Conservation (phyloP, 2,797 vertebrate genomes). For the Myotis vivesi region DNA sequence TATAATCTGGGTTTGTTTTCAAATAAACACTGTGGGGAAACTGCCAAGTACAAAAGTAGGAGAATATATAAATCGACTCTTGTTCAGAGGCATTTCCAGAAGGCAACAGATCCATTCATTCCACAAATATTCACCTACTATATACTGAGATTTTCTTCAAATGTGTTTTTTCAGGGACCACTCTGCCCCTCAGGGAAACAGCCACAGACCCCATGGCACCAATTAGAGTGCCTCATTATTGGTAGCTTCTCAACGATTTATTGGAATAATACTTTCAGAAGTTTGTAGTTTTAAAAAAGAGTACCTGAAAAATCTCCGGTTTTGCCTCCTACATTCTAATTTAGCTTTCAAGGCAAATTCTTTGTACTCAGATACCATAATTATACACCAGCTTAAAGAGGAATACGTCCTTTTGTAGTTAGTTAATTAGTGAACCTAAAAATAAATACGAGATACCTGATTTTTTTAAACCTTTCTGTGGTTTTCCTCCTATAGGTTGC, state of each 20-base stretch:
- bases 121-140: background rate
- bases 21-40: slow-evolving; percentile 60
- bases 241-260: slow-evolving; percentile 18
- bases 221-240: background rate
- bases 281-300: slow-evolving; percentile 21
- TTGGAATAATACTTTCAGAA: slow-evolving; percentile 29
- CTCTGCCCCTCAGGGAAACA: background rate
- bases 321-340: slow-evolving; percentile 65
- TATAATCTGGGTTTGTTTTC: slow-evolving; percentile 59
- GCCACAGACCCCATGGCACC: background rate
- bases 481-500: slow-evolving; percentile 53
- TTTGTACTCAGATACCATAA: slow-evolving; percentile 73
- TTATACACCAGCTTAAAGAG: slow-evolving; percentile 68
- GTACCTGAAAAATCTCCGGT: slow-evolving; percentile 48
- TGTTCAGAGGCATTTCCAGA: slow-evolving; percentile 10
- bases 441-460: slow-evolving; percentile 66
- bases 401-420: slow-evolving; percentile 61
- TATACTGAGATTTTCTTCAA: slow-evolving; percentile 10
- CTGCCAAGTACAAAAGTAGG: slow-evolving; percentile 49
- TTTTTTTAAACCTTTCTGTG: slow-evolving; percentile 54
- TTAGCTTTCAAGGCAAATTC: slow-evolving; percentile 63
- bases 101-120: slow-evolving; percentile 37
- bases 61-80: slow-evolving; percentile 31
- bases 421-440: slow-evolving; percentile 70
- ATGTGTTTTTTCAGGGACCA: background rate